Conservation (phyloP, 2,113 vertebrate species). For the Tetraodon nigroviridis region DNA sequence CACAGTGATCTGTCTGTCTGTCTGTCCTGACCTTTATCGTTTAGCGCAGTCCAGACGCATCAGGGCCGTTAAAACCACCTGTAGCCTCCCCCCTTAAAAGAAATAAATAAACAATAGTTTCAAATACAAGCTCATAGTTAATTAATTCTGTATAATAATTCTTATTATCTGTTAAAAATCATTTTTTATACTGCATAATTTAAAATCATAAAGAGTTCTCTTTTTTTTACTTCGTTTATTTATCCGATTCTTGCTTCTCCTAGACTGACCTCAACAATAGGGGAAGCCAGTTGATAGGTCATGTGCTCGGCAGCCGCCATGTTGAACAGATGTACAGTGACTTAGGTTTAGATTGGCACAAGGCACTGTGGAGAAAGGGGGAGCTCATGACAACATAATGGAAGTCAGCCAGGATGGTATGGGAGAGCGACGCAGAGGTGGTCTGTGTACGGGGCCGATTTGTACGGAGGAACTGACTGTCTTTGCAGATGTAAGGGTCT, state of each 20-base stretch:
- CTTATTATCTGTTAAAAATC: not conserved
- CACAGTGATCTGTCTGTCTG: slow-evolving; percentile 17
- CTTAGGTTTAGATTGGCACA: slow-evolving; percentile 62
- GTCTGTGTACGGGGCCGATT: slow-evolving; percentile 28
- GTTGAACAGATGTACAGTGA: slow-evolving; percentile 72
- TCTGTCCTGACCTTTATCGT: not conserved
- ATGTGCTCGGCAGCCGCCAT: slow-evolving; percentile 55
- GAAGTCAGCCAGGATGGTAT: slow-evolving; percentile 31
- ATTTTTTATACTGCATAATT: no score
- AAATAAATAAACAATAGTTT: not conserved
- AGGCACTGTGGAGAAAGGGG: slow-evolving; percentile 40
- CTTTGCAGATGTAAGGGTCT: slow-evolving; percentile 58
- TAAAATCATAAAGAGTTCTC: no score
- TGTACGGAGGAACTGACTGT: slow-evolving; percentile 50
- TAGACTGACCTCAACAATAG: slow-evolving; percentile 32
- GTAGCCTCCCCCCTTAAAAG: no score
- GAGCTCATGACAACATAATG: slow-evolving; percentile 44
- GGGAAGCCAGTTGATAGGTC: slow-evolving; percentile 37
- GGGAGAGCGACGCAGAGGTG: slow-evolving; percentile 1
- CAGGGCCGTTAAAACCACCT: no score
- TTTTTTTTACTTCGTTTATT: not conserved
- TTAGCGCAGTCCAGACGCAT: not conserved
- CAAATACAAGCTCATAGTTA: no score
- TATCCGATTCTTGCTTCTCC: not conserved
- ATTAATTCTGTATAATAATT: not conserved